A percentile compares a stretch with the other conserved stretches of the same genome.
Evolutionary conservation across 2,797 vertebrate genomes (phyloP).

Genomic region (Astyanax mexicanus): DNA sequence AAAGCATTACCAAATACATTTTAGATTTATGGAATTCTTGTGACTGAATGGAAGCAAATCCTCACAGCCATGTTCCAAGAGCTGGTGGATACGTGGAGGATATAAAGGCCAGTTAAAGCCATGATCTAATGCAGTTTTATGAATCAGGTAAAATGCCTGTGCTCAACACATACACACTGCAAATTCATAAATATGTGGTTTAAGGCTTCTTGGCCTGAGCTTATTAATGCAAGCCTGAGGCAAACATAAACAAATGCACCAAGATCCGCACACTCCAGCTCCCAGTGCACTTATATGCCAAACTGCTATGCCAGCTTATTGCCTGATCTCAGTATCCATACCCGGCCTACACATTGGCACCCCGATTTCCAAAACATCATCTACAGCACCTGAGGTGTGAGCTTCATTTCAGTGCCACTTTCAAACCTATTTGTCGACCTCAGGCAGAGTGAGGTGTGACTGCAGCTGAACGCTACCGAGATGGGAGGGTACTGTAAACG

Average conservation of each 20-base stretch:
- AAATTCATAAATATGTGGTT: not conserved
- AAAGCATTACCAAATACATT: too few species aligned
- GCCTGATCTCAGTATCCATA: not conserved
- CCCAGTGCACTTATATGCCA: not conserved
- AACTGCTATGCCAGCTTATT: not conserved
- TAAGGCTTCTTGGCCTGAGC: not conserved
- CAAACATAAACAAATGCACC: not conserved
- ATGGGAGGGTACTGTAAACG: slow-evolving; percentile 37
- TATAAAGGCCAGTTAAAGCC: too few species aligned
- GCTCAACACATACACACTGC: not conserved
- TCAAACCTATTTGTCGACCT: not conserved
- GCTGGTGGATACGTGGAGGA: too few species aligned
- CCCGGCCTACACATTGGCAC: not conserved
- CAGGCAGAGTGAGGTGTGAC: slow-evolving; percentile 38
- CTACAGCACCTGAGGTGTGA: not conserved
- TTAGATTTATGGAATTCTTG: too few species aligned
- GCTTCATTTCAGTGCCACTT: not conserved
- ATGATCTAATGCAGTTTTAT: not conserved
- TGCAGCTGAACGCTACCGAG: slow-evolving; percentile 34
- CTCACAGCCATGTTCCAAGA: too few species aligned
- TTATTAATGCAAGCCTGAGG: not conserved
- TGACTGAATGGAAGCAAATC: too few species aligned
- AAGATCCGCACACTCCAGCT: too few species aligned
- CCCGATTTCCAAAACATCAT: not conserved
- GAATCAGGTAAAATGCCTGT: not conserved